Conservation (phyloP, 2,888 invertebrate genomes). For the Colostygia pectinataria region DNA sequence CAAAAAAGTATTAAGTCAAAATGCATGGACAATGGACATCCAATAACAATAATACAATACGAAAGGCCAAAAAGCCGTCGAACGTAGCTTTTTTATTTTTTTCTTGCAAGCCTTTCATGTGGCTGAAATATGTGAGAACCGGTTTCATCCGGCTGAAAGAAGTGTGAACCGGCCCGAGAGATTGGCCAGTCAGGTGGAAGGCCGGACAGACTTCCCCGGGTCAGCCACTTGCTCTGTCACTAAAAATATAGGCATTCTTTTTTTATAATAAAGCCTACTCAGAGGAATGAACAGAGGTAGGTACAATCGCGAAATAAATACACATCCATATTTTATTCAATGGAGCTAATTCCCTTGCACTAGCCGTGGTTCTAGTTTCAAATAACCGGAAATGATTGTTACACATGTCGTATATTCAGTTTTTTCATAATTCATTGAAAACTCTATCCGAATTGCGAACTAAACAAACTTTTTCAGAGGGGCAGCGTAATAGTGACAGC, state of each 20-base stretch:
- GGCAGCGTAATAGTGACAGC: conserved; percentile 33
- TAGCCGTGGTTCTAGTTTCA: too few relatives aligned
- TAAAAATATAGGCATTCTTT: conserved; percentile 61
- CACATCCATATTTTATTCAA: not conserved
- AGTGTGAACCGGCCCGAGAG: conserved; percentile 74
- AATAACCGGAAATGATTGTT: not conserved
- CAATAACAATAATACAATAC: conserved; percentile 40
- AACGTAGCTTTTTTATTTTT: conserved; percentile 58
- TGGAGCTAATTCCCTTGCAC: too few relatives aligned
- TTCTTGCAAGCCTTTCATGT: conserved; percentile 76
- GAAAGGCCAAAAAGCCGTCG: conserved; percentile 44
- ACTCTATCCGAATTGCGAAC: conserved; percentile 19
- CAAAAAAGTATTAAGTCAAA: not conserved
- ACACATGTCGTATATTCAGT: not conserved
- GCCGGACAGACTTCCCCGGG: conserved; percentile 53
- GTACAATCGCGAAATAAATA: conserved; percentile 11
- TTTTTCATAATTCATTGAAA: conserved; percentile 17
- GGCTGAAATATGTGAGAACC: conserved; percentile 66
- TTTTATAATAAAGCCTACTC: conserved; percentile 62
- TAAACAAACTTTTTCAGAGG: conserved; percentile 27
- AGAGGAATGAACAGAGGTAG: conserved; percentile 10
- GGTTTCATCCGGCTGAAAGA: conserved; percentile 70
- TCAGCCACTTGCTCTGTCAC: conserved; percentile 70
- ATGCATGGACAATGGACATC: too few relatives aligned
- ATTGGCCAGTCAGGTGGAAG: conserved; percentile 65